phyloP scores from a whole-genome alignment of 2,797 vertebrate species.

The Microctenopoma stevenorrisi region DNA sequence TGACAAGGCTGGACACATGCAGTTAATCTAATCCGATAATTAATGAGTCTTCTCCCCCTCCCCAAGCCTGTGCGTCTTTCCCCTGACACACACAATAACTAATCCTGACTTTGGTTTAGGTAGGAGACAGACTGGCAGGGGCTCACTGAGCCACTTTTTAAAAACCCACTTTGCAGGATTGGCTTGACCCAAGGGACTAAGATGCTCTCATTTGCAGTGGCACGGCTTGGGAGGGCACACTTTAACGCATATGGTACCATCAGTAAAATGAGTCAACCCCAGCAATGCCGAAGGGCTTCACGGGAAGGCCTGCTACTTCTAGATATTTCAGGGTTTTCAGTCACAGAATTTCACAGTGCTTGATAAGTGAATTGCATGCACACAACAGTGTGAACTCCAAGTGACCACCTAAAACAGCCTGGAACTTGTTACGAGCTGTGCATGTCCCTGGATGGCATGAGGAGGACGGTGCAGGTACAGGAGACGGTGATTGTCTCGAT shows the following conservation, averaged over 20 bases:
- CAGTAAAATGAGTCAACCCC: constrained; percentile 55
- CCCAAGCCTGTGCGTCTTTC: constrained; percentile 12
- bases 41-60: constrained; percentile 3
- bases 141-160: constrained; percentile 66
- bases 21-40: constrained; percentile 39
- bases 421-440: constrained; percentile 21
- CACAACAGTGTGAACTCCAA: constrained; percentile 13
- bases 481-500: constrained; percentile 37
- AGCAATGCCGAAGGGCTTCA: constrained; percentile 43
- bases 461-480: constrained; percentile 30
- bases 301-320: constrained; percentile 30
- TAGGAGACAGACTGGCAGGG: constrained; percentile 68
- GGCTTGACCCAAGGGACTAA: constrained; percentile 63
- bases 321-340: constrained; percentile 26
- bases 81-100: constrained; percentile 51
- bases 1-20: not conserved
- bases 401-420: constrained; percentile 27
- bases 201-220: constrained; percentile 62
- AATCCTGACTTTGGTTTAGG: constrained; percentile 63
- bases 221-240: constrained; percentile 24
- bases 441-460: constrained; percentile 15
- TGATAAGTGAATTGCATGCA: constrained; percentile 46
- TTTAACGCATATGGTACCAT: constrained; percentile 71
- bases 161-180: constrained; percentile 75
- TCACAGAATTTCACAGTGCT: constrained; percentile 27